Evolutionary conservation across 2,113 vertebrate genomes (phyloP).

Genomic region (Tinamus guttatus): DNA sequence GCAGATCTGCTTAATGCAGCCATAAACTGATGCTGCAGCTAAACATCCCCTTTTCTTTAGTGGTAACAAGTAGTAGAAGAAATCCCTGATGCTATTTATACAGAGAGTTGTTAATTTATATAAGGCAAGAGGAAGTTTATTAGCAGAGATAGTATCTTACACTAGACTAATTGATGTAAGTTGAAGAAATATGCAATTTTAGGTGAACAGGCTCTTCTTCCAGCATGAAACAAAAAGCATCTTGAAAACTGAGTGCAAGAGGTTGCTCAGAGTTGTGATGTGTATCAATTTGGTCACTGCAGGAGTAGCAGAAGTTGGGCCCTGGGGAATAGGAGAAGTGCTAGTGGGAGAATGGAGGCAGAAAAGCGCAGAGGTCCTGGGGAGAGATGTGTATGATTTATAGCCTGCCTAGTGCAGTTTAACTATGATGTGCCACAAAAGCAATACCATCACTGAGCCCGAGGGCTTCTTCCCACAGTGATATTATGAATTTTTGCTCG

Average conservation of each 20-base stretch:
- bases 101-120: neutral
- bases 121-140: neutral
- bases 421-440: neutral
- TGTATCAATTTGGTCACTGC: neutral
- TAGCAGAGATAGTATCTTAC: neutral
- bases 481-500: accelerated
- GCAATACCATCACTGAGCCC: neutral
- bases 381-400: neutral
- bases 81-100: neutral
- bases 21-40: neutral
- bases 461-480: neutral
- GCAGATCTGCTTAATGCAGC: neutral
- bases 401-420: neutral
- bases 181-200: neutral
- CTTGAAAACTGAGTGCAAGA: neutral
- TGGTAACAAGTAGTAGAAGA: neutral
- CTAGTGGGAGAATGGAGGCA: neutral
- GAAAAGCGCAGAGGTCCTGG: neutral
- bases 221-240: neutral
- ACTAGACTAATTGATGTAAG: neutral
- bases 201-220: neutral
- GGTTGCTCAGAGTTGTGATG: neutral
- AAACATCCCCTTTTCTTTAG: neutral
- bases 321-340: neutral
- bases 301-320: neutral